Base-by-base conservation (phyloP, 64 coral and sea anemone species). In the Stichodactyla helianthus region DNA sequence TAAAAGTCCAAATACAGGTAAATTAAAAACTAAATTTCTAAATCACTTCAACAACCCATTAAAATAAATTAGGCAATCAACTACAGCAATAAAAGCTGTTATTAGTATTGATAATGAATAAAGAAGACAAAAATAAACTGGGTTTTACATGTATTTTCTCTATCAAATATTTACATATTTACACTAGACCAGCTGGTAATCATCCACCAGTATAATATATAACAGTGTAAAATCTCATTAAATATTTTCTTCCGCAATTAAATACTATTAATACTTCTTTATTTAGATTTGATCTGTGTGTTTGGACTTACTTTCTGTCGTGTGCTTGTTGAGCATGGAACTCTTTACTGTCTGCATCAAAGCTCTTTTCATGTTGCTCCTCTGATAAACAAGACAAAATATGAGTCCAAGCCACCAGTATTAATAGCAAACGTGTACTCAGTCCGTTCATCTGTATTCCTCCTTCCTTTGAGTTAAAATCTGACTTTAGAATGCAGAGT, bases 291-390 rank as follows among this genome's bases (percentile, higher is more conserved):
- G 62, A 76, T 25, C n/a, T 13, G 16, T 82, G 7, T 50, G 17
- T 58, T 44, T 44, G 1, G 1, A 52, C 87, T 82, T 20, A 76
- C 89, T 35, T 77, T 79, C 89, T 70, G 55, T 90, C 82, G 9
- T 86, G 31, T 7, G 77, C 25, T 7, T 77, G 83, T 79, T 90
- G 27, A 12, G 50, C 82, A 51, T 90, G 89, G 51, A 61, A 87
- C 51, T 91, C 78, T 50, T 51, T 22, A 20, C 78, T 81, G 53
- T 81, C 78, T 23, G 65, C n/a, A 74, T 31, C 68, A 74, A 8
- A 13, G 68, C 0, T 74, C 68, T 74, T 31, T 74, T 74, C 68
- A 35, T 74, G 25, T 31, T 31, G 68, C 4, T 22, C 62, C 9
- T 65, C 19, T 2, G 62, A 0, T n/a, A n/a, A n/a, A 9, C 62